These are phyloP conservation scores for Ammodramus savannarum DNA, from an alignment of 2,113 vertebrate genomes.

Conservation along the genomic window DNA sequence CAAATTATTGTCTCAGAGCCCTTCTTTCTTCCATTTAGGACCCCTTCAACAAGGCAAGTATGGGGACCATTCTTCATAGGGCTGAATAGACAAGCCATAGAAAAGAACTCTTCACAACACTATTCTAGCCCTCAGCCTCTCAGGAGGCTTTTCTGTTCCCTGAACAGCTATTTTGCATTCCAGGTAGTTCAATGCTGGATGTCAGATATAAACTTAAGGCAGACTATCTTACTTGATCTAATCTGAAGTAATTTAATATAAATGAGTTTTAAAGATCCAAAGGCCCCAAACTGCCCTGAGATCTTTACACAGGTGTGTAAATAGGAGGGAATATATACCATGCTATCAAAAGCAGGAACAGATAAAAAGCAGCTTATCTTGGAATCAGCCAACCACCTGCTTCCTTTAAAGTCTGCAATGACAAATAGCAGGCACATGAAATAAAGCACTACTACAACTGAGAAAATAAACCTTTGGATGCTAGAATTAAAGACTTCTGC, in stretches of 20 bases:
- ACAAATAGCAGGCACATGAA: not conserved
- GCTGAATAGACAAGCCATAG: not conserved
- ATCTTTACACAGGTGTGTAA: not conserved
- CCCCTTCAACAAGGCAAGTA: not conserved
- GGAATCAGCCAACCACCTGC: not conserved
- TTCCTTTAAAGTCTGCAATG: not conserved
- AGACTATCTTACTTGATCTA: not conserved
- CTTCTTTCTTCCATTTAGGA: not conserved
- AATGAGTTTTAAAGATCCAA: not conserved
- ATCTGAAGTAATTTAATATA: not conserved
- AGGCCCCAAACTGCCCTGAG: not conserved
- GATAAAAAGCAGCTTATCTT: not conserved
- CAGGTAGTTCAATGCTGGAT: not conserved
- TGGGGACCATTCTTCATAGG: not conserved
- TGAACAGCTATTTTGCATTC: not conserved
- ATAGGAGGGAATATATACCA: not conserved
- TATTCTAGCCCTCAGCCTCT: not conserved
- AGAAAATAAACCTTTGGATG: not conserved
- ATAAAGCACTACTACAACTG: not conserved
- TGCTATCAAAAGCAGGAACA: not conserved
- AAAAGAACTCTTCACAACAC: not conserved
- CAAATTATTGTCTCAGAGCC: not conserved
- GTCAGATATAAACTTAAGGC: not conserved
- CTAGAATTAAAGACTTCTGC: not conserved
- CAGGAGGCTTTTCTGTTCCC: not conserved